These are phyloP conservation scores for Microctenopoma lineatum DNA, from an alignment of 2,797 vertebrate species.

Conservation along the genomic window DNA sequence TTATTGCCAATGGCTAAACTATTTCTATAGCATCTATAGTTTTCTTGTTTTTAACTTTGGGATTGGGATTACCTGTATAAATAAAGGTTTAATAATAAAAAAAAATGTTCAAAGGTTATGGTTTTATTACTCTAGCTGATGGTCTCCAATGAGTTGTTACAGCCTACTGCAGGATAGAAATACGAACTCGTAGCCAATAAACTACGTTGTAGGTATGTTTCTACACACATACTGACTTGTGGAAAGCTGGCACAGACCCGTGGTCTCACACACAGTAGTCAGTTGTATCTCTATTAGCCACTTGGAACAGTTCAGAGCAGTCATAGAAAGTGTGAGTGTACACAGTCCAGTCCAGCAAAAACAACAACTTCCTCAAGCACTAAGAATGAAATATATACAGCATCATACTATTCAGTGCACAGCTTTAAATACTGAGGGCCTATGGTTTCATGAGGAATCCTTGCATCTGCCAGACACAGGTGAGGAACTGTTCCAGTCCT, in stretches of 20 bases:
- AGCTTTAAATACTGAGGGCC: constrained; percentile 52
- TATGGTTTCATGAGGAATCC: constrained; percentile 59
- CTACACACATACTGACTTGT: background rate
- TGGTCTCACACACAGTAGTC: constrained; percentile 26
- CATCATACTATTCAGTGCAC: constrained; percentile 26
- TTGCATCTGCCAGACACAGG: constrained; percentile 68
- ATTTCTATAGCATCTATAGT: background rate
- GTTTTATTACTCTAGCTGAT: background rate
- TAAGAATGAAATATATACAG: constrained; percentile 39
- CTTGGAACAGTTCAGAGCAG: constrained; percentile 24
- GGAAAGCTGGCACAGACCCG: constrained; percentile 11
- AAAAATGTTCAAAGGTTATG: too few species aligned
- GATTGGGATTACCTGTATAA: too few species aligned
- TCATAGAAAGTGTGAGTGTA: constrained; percentile 23
- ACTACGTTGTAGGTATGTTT: background rate
- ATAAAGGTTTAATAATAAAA: too few species aligned
- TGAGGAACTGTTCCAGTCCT: constrained; percentile 65
- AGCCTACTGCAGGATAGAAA: background rate
- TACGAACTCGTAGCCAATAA: background rate
- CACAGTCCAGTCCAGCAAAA: constrained; percentile 16
- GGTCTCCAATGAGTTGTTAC: background rate
- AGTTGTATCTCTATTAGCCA: constrained; percentile 5
- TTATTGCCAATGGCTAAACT: background rate
- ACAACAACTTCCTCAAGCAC: background rate
- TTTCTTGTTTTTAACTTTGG: too few species aligned